Conservation (phyloP, 37 sponge, comb jelly and placozoan species). For the Cladorhizidae sp. region DNA sequence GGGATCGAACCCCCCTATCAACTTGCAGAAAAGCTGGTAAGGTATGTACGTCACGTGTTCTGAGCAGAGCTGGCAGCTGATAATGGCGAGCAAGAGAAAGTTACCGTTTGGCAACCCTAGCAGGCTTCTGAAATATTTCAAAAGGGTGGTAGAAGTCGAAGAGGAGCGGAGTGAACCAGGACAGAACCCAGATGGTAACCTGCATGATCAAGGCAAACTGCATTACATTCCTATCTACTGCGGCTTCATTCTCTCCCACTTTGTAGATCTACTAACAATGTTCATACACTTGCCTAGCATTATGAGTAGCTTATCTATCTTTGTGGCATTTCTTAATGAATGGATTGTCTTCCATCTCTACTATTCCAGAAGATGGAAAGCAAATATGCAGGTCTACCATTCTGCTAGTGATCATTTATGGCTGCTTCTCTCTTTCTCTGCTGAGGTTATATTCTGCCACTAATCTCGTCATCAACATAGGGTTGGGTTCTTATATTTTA, state of each 20-base stretch:
- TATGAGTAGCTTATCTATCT: constrained; percentile 25
- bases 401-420: constrained; percentile 25
- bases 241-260: constrained; percentile 51
- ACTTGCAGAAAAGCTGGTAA: no score
- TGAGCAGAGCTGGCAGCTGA: no score
- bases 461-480: constrained; percentile 46
- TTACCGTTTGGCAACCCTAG: no score
- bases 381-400: constrained; percentile 42
- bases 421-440: constrained; percentile 22
- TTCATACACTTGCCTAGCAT: constrained; percentile 33
- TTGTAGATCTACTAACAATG: constrained; percentile 41
- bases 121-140: no score
- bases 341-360: constrained; percentile 62
- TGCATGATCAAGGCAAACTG: constrained; percentile 9
- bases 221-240: no score
- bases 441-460: constrained; percentile 18
- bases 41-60: no score
- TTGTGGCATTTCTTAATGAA: constrained; percentile 51
- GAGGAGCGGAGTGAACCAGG: no score
- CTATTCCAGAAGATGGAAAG: constrained; percentile 3
- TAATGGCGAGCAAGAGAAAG: no score
- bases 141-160: no score
- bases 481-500: constrained; percentile 24
- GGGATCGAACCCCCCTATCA: no score
- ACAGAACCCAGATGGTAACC: constrained; percentile 4